phyloP scores from a whole-genome alignment of 2,797 vertebrate species.

The Fistularia commersonii region DNA sequence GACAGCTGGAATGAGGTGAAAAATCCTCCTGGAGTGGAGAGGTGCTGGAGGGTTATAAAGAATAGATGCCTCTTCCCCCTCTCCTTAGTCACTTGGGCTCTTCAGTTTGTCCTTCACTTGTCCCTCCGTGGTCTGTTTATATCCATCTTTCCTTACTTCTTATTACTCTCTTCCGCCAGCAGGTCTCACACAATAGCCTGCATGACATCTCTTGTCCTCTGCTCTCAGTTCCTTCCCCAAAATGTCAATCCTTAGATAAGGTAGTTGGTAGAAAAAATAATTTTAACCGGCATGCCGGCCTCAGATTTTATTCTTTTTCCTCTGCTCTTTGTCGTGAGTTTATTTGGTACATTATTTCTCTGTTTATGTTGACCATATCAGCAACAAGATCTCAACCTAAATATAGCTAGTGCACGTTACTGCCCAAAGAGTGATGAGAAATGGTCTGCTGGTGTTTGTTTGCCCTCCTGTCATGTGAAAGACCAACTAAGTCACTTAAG shows the following conservation, averaged over 20 bases:
- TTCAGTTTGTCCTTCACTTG: slow-evolving; percentile 44
- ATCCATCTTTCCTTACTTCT: slow-evolving; percentile 33
- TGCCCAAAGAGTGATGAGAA: slow-evolving; percentile 19
- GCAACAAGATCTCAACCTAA: slow-evolving; percentile 17
- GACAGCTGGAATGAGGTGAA: slow-evolving; percentile 59
- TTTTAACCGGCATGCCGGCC: background rate
- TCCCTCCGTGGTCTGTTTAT: slow-evolving; percentile 38
- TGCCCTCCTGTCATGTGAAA: slow-evolving; percentile 8
- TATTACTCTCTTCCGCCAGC: slow-evolving; percentile 29
- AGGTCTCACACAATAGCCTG: slow-evolving; percentile 14
- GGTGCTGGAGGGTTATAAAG: slow-evolving; percentile 52
- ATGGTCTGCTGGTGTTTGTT: slow-evolving; percentile 17
- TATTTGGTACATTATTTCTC: slow-evolving; percentile 16
- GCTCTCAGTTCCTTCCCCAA: slow-evolving; percentile 15
- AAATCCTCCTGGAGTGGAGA: slow-evolving; percentile 46
- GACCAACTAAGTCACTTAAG: slow-evolving; percentile 16
- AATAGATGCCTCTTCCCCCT: slow-evolving; percentile 35
- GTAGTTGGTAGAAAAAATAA: slow-evolving; percentile 30
- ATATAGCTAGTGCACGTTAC: slow-evolving; percentile 10
- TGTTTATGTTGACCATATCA: slow-evolving; percentile 19
- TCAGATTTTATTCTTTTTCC: slow-evolving; percentile 25
- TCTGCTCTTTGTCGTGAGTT: background rate
- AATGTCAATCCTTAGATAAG: slow-evolving; percentile 41
- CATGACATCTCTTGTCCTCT: slow-evolving; percentile 1
- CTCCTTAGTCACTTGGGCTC: slow-evolving; percentile 2